Evolutionary conservation across 1,140 invertebrate species (phyloP).

Genomic region (Macrostomum lignano): DNA sequence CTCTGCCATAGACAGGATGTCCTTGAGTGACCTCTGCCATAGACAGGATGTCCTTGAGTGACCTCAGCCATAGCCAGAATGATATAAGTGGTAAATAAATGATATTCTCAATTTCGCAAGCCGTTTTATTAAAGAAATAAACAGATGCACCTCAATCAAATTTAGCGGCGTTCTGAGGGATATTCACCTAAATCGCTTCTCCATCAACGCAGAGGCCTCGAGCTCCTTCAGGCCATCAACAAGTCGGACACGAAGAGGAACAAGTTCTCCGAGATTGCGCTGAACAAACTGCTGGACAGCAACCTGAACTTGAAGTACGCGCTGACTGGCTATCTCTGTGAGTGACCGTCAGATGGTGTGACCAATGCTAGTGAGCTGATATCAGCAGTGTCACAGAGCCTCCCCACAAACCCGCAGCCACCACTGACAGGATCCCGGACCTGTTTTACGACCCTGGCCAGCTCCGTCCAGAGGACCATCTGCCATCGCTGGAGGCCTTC

Average conservation of each 20-base stretch:
- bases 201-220: too few relatives aligned
- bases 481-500: constrained; percentile 18
- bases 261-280: constrained; percentile 13
- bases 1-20: too few relatives aligned
- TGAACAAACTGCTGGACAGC: constrained; percentile 19
- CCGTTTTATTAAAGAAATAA: too few relatives aligned
- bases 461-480: constrained; percentile 14
- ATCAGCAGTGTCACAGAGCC: neutral
- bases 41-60: too few relatives aligned
- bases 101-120: too few relatives aligned
- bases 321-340: constrained; percentile 18
- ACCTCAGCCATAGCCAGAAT: too few relatives aligned
- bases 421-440: constrained; percentile 18
- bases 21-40: too few relatives aligned
- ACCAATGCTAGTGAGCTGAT: neutral
- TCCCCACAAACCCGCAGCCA: constrained; percentile 11
- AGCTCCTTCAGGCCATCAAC: too few relatives aligned
- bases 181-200: too few relatives aligned
- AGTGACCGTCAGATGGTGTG: constrained; percentile 4
- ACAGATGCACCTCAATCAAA: too few relatives aligned
- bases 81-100: too few relatives aligned
- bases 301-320: constrained; percentile 28
- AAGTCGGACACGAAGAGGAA: constrained; percentile 4
- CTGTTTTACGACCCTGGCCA: constrained; percentile 26
- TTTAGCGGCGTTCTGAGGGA: too few relatives aligned